Percentiles rank a stretch among this genome's conserved stretches.
Evolutionary conservation across 2,888 invertebrate species (phyloP).

Genomic region (Orthosia incerta): DNA sequence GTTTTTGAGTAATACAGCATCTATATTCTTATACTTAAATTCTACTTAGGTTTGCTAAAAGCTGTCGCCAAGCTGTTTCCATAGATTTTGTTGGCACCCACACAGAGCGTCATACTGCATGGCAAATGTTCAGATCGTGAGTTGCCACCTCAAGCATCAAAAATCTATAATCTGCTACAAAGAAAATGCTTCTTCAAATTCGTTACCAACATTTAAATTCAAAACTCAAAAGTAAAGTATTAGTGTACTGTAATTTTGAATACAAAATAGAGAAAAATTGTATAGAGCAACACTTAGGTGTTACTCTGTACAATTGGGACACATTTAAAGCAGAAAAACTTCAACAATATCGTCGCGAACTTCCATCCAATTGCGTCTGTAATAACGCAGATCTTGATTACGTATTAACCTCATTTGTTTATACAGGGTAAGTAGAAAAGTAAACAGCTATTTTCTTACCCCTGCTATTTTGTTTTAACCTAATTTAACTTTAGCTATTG

Average conservation of each 20-base stretch:
- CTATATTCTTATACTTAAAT: background rate
- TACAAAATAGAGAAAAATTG: too few relatives aligned
- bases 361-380: constrained; percentile 52
- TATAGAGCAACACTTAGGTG: background rate
- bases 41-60: background rate
- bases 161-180: background rate
- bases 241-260: too few relatives aligned
- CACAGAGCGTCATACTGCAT: background rate
- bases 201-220: background rate
- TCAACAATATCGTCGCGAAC: constrained; percentile 45
- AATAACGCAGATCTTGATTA: constrained; percentile 66
- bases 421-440: constrained; percentile 68
- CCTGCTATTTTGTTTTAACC: constrained; percentile 83
- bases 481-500: constrained; percentile 88
- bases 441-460: constrained; percentile 78
- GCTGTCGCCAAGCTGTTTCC: background rate
- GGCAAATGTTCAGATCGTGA: constrained; percentile 33
- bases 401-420: constrained; percentile 69
- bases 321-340: constrained; percentile 43
- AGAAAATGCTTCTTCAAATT: background rate
- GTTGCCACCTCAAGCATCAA: background rate
- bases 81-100: constrained; percentile 29
- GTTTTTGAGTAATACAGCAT: too few relatives aligned
- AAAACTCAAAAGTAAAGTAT: background rate
- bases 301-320: constrained; percentile 10